These are phyloP conservation scores for Nemotelus pantherinus DNA, from an alignment of 2,888 invertebrate species.

Conservation along the genomic window DNA sequence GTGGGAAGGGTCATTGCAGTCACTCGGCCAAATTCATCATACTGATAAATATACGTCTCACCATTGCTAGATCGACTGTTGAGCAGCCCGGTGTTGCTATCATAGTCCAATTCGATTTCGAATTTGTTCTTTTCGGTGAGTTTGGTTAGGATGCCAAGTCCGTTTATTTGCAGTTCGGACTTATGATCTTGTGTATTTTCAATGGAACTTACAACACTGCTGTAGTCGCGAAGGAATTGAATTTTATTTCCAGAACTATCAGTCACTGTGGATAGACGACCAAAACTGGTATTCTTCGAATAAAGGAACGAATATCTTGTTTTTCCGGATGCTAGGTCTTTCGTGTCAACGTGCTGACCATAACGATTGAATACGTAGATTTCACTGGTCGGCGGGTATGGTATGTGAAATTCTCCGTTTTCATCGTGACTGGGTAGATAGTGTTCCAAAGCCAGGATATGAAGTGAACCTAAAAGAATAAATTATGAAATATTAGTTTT, in stretches of 20 bases:
- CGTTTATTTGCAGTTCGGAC: constrained; percentile 90
- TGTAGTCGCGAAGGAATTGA: constrained; percentile 90
- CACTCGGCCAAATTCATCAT: constrained; percentile 88
- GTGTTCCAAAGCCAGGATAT: constrained; percentile 85
- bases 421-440: constrained; percentile 88
- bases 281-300: constrained; percentile 95
- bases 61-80: constrained; percentile 86
- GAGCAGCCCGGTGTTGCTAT: constrained; percentile 86
- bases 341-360: constrained; percentile 95
- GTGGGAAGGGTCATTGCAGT: constrained; percentile 88
- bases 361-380: constrained; percentile 93
- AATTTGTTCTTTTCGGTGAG: constrained; percentile 88
- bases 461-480: constrained; percentile 73
- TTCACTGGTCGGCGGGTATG: constrained; percentile 92
- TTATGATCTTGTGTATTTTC: constrained; percentile 95
- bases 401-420: constrained; percentile 91
- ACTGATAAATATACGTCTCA: constrained; percentile 90
- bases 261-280: constrained; percentile 91
- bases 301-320: constrained; percentile 95
- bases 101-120: constrained; percentile 90
- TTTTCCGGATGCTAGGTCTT: constrained; percentile 93
- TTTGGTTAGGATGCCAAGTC: constrained; percentile 89
- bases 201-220: constrained; percentile 90
- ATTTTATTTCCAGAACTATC: constrained; percentile 95
- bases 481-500: not conserved